A percentile compares a stretch with the other conserved stretches of the same genome.
phyloP scores from a whole-genome alignment of 2,797 vertebrate genomes.

The Jordanella pulchra region DNA sequence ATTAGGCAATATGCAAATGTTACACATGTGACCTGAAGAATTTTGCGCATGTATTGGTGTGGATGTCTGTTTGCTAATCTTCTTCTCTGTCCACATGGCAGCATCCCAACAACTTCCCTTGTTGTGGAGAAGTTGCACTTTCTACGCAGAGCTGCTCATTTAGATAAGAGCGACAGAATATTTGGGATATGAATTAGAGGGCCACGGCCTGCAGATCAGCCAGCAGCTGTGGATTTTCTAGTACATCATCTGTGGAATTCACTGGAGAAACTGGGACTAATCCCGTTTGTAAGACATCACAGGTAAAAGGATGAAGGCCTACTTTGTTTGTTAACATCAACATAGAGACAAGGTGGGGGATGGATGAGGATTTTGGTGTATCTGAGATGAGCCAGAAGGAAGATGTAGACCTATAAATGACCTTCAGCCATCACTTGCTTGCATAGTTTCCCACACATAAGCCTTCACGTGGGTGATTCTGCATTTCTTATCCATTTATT shows the following conservation, averaged over 20 bases:
- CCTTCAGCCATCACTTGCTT: constrained; percentile 50
- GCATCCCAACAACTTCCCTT: constrained; percentile 23
- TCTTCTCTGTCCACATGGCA: constrained; percentile 33
- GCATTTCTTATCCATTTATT: constrained; percentile 56
- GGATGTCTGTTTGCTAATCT: constrained; percentile 23
- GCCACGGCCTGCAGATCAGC: constrained; percentile 57
- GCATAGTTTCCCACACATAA: constrained; percentile 14
- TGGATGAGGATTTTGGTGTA: constrained; percentile 35
- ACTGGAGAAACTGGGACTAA: constrained; percentile 71
- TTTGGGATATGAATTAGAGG: constrained; percentile 69
- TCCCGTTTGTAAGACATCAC: constrained; percentile 80
- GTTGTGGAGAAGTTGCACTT: constrained; percentile 45
- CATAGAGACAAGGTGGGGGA: constrained; percentile 50
- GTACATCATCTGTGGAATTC: constrained; percentile 61
- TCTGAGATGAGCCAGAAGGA: constrained; percentile 44
- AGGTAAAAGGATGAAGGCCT: constrained; percentile 75
- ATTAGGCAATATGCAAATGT: constrained; percentile 14
- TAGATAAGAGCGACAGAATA: constrained; percentile 74
- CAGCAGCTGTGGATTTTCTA: constrained; percentile 54
- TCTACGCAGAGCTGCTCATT: constrained; percentile 72
- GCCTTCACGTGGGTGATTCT: constrained; percentile 40
- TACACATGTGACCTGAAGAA: constrained; percentile 11
- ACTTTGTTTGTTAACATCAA: constrained; percentile 63
- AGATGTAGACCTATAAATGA: constrained; percentile 50
- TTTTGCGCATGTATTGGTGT: background rate